Percentiles rank a stretch among this genome's conserved stretches.
phyloP scores from a whole-genome alignment of 1,140 invertebrate species.

The Gryllus bimaculatus region DNA sequence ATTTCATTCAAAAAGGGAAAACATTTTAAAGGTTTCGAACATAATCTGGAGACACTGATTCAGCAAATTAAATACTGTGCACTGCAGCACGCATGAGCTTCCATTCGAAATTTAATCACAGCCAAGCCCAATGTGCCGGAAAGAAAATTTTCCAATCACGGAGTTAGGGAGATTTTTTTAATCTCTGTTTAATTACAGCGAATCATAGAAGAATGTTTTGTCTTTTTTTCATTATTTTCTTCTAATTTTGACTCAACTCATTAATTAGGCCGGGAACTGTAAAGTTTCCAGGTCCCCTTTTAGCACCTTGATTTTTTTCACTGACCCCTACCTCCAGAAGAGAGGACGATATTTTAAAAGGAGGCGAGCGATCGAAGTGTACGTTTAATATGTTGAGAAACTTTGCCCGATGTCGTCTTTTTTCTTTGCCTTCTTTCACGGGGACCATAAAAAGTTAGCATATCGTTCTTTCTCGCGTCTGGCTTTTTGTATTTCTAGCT shows the following conservation, averaged over 20 bases:
- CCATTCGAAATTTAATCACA: slow-evolving; percentile 1
- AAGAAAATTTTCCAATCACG: not conserved
- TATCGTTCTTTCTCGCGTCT: not conserved
- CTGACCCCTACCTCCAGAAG: not conserved
- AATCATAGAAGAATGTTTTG: not conserved
- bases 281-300: not conserved
- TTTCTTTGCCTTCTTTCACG: not conserved
- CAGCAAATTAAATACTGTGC: not conserved
- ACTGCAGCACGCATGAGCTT: not conserved
- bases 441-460: not conserved
- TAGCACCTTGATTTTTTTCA: not conserved
- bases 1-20: too few species aligned
- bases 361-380: not conserved
- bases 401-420: not conserved
- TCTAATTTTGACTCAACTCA: not conserved
- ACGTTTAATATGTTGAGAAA: not conserved
- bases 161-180: not conserved
- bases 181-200: not conserved
- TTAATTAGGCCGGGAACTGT: not conserved
- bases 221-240: not conserved
- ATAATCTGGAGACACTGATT: not conserved
- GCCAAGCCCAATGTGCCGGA: not conserved
- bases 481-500: not conserved
- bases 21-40: too few species aligned
- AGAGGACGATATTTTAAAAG: not conserved